These are phyloP conservation scores for Monochamus saltuarius DNA, from an alignment of 1,140 invertebrate species.

Conservation along the genomic window DNA sequence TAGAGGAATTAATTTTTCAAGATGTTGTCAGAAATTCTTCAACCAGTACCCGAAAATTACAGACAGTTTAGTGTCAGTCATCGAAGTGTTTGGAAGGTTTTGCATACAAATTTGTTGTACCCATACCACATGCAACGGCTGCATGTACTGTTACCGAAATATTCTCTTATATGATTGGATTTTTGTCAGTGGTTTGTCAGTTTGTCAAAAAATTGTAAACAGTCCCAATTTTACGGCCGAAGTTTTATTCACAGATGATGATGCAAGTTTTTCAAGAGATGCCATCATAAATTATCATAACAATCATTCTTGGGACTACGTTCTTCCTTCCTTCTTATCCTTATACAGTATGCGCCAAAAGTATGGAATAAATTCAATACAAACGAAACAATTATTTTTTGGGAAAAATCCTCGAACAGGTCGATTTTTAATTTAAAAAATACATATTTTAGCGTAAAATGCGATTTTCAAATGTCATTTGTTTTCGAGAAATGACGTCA, in stretches of 20 bases:
- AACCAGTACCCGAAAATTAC: slow-evolving; percentile 3
- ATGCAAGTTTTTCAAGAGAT: no score
- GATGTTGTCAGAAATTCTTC: slow-evolving; percentile 1
- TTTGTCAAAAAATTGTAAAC: not conserved
- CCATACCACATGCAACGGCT: not conserved
- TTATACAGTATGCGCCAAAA: no score
- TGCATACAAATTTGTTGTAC: not conserved
- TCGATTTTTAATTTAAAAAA: no score
- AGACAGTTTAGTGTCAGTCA: not conserved
- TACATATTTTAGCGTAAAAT: no score
- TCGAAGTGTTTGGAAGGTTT: not conserved
- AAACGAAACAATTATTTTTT: no score
- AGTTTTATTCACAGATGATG: slow-evolving; percentile 7
- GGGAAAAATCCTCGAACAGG: no score
- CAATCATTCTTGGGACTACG: no score
- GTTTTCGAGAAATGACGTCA: no score
- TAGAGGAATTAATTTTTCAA: not conserved
- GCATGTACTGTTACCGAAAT: not conserved
- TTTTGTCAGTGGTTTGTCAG: slow-evolving; percentile 3
- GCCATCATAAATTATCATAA: no score
- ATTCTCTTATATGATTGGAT: slow-evolving; percentile 1
- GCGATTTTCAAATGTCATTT: no score
- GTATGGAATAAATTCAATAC: no score
- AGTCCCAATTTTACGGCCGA: slow-evolving; percentile 1
- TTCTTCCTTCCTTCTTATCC: no score